Evolutionary conservation across 2,888 invertebrate genomes (phyloP).

Genomic region (Drosophila yooni): DNA sequence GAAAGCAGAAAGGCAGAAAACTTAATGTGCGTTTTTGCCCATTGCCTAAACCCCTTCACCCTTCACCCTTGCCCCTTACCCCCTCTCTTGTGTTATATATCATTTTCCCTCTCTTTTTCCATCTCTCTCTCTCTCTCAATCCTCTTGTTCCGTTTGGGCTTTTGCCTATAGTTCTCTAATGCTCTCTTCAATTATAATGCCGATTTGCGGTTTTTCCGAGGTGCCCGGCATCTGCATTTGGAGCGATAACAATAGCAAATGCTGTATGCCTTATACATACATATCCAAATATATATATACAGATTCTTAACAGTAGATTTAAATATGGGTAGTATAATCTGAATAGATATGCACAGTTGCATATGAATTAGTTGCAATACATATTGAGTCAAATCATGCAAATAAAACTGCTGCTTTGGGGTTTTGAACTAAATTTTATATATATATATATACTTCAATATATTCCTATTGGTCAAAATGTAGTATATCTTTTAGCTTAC

Average conservation of each 20-base stretch:
- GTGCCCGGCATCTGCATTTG: slow-evolving; percentile 44
- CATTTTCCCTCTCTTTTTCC: not conserved
- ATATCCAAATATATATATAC: not conserved
- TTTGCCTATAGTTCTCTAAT: slow-evolving; percentile 42
- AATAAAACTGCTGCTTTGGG: not conserved
- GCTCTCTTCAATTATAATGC: slow-evolving; percentile 62
- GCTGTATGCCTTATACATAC: not conserved
- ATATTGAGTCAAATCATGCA: not conserved
- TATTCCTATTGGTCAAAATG: not conserved
- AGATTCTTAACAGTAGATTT: slow-evolving; percentile 21
- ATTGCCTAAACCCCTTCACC: slow-evolving; percentile 11
- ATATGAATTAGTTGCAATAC: not conserved
- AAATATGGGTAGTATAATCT: not conserved
- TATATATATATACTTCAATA: not conserved
- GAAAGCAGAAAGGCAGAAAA: slow-evolving; percentile 66
- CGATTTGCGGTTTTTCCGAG: slow-evolving; percentile 48
- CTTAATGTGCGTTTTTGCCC: slow-evolving; percentile 71
- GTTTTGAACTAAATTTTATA: not conserved
- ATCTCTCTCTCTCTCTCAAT: not conserved
- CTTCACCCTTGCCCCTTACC: not conserved
- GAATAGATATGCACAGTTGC: not conserved
- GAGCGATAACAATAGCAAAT: slow-evolving; percentile 30
- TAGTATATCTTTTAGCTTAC: not conserved
- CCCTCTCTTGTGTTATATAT: slow-evolving; percentile 2
- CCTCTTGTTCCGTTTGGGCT: slow-evolving; percentile 15